These are phyloP conservation scores for Thunnus albacares DNA, from an alignment of 2,797 vertebrate species.

Conservation along the genomic window DNA sequence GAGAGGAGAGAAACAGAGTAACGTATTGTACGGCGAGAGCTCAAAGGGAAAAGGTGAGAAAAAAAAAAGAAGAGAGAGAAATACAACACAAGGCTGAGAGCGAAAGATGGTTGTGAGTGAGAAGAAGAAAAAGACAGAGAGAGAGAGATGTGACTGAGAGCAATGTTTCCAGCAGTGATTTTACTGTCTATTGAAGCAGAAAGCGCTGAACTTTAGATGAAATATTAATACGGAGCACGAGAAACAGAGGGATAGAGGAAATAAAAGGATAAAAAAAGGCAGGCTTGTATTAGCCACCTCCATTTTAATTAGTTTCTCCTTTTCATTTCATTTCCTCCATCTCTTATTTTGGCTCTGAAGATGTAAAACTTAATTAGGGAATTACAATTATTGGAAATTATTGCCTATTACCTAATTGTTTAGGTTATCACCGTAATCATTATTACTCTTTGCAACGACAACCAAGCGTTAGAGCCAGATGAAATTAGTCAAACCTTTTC, in stretches of 20 bases:
- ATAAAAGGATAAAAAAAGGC: constrained; percentile 73
- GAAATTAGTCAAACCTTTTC: constrained; percentile 68
- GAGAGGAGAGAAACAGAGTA: constrained; percentile 25
- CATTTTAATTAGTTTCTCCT: constrained; percentile 81
- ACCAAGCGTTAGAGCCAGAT: constrained; percentile 36
- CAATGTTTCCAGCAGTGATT: constrained; percentile 81
- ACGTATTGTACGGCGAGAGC: constrained; percentile 5
- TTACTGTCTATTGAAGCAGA: constrained; percentile 84
- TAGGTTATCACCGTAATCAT: constrained; percentile 72
- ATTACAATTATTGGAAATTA: constrained; percentile 83
- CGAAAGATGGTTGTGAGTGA: background rate
- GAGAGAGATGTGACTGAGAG: constrained; percentile 72
- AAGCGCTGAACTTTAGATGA: constrained; percentile 84
- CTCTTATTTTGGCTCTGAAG: constrained; percentile 65
- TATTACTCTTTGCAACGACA: constrained; percentile 63
- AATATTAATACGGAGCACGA: constrained; percentile 83
- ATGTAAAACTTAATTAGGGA: constrained; percentile 82
- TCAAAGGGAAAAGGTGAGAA: constrained; percentile 12
- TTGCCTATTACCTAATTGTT: constrained; percentile 80
- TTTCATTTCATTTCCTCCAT: constrained; percentile 74
- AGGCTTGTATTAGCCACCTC: constrained; percentile 74
- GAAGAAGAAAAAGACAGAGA: background rate
- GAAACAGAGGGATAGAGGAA: constrained; percentile 73
- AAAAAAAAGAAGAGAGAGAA: background rate
- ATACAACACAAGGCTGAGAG: constrained; percentile 30